A percentile compares a stretch with the other conserved stretches of the same genome.
Evolutionary conservation across 2,113 vertebrate species (phyloP).

Genomic region (Hippocampus abdominalis): DNA sequence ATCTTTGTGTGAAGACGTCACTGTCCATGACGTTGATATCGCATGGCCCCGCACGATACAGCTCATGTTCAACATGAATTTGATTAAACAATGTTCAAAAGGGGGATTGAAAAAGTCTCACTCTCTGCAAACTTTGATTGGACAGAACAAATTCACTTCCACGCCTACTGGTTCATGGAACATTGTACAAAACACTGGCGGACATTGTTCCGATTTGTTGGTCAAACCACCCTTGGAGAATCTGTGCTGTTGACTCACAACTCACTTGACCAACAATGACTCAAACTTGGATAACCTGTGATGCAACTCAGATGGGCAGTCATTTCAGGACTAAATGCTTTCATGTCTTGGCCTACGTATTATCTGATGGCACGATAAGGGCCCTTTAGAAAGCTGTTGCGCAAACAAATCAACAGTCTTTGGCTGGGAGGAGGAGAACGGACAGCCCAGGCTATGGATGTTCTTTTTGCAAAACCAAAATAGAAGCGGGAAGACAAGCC

Average conservation of each 20-base stretch:
- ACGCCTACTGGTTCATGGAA: background rate
- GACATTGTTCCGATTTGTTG: constrained; percentile 20
- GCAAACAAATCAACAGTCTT: constrained; percentile 34
- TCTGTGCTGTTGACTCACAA: constrained; percentile 51
- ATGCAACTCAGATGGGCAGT: constrained; percentile 43
- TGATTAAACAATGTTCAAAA: background rate
- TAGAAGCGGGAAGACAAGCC: constrained; percentile 51
- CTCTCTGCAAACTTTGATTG: background rate
- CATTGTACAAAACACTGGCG: background rate
- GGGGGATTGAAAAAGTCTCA: background rate
- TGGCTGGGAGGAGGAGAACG: constrained; percentile 38
- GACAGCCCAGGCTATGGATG: constrained; percentile 59
- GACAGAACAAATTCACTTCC: background rate
- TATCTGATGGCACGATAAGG: constrained; percentile 16
- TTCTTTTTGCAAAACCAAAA: constrained; percentile 60
- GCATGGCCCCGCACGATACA: background rate
- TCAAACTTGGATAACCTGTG: constrained; percentile 48
- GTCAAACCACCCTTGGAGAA: constrained; percentile 38
- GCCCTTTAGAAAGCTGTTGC: constrained; percentile 26
- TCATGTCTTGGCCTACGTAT: constrained; percentile 6
- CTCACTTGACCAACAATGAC: constrained; percentile 51
- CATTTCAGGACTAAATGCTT: constrained; percentile 26
- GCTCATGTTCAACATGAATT: background rate
- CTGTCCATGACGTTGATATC: background rate
- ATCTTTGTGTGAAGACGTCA: background rate